Conservation (phyloP, 1,140 invertebrate genomes). For the Drosophila subpulchrella region DNA sequence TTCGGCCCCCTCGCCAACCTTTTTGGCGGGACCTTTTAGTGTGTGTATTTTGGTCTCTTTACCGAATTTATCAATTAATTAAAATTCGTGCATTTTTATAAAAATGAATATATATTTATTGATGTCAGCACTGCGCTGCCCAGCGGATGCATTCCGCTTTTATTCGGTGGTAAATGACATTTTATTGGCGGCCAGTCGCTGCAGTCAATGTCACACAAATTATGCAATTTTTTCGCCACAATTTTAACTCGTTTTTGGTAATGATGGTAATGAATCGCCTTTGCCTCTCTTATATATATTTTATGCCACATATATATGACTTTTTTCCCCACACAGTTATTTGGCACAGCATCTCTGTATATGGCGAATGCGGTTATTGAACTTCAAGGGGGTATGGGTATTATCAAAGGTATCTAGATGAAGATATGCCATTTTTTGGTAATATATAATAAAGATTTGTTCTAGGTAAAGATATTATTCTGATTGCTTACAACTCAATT, state of each 20-base stretch:
- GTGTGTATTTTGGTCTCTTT: constrained; percentile 53
- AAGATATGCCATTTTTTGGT: constrained; percentile 15
- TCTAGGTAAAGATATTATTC: not conserved
- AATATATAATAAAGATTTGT: not conserved
- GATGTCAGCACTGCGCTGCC: constrained; percentile 33
- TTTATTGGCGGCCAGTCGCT: constrained; percentile 62
- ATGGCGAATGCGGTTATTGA: constrained; percentile 71
- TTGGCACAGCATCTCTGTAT: constrained; percentile 32
- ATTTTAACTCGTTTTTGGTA: constrained; percentile 79
- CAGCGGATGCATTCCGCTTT: constrained; percentile 50
- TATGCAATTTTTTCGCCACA: constrained; percentile 82
- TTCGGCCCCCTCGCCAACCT: constrained; percentile 22
- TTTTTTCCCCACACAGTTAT: constrained; percentile 11
- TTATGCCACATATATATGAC: constrained; percentile 5
- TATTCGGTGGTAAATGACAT: constrained; percentile 69
- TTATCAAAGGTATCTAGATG: constrained; percentile 42
- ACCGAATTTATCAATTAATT: constrained; percentile 83
- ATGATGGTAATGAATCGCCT: constrained; percentile 75
- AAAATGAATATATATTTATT: constrained; percentile 73
- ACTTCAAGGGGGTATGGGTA: constrained; percentile 34
- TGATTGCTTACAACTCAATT: not conserved
- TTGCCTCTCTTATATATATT: constrained; percentile 10
- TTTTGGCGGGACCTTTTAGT: constrained; percentile 35
- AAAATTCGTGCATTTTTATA: constrained; percentile 81
- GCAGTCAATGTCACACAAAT: constrained; percentile 76